Evolutionary conservation across 2,888 invertebrate genomes (phyloP), one percentile per base, ranked within the genome.

Genomic region (Chrysodeixis includens): DNA sequence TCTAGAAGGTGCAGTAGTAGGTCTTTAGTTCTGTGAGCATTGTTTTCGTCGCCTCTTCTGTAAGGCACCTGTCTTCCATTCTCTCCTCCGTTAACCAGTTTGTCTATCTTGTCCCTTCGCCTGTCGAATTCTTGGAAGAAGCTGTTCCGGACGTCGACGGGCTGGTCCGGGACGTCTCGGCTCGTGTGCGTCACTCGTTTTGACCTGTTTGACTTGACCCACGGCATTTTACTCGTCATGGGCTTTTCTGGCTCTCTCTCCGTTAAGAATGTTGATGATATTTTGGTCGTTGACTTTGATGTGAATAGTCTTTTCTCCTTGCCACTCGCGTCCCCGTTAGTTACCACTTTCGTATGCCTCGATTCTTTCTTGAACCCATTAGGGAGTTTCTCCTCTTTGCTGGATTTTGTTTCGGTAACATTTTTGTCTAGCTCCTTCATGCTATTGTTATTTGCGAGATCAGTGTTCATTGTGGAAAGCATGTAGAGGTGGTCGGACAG

Each of bases 401-500:
- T 71, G 52, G 87, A 80, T 67, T 91, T 93, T 1, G 86, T 87
- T 86, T 92, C 92, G 22, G 87, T 88, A 26, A 92, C 82, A 66
- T 94, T 94, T 77, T 95, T 95, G 70, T 94, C 92, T 46, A 91
- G 69, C 83, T 95, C 93, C 61, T 92, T 93, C 52, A 83, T 81
- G 76, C 85, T 93, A 71, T 94, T 94, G 72, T 95, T 94, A 76
- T 95, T 95, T 6, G 93, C 90, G 76, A 95, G 83, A 83, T 95
- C 95, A 1, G 95, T 95, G 77, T 97, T 96, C 90, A 97, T 96
- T 53, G 97, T 96, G 0, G 97, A 97, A 49, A 97, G 87, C 95
- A 97, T 96, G 65, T 96, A 96, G 32, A 98, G 91, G 84, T 97
- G 97, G 84, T 98, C 98, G 0, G 98, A 98, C 0, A 98, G 90